Evolutionary conservation across 2,888 invertebrate genomes (phyloP), one percentile per base, ranked within the genome.

Genomic region (Anaspis maculata): DNA sequence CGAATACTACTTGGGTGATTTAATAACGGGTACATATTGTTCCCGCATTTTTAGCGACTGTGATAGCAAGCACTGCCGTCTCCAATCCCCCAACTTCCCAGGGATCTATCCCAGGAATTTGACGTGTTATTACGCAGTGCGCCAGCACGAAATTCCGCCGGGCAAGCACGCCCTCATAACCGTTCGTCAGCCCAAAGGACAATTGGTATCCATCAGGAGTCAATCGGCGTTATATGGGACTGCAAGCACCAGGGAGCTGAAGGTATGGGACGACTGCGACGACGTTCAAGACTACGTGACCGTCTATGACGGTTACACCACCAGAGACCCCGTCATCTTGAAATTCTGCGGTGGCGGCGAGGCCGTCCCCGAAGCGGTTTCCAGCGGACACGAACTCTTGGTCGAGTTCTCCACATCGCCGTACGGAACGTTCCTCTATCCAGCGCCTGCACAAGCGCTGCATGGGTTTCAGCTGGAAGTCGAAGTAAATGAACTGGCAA

Each of bases 51-150:
- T 87, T 72, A 88, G 86, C 66, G 87, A 90, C 69, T 91, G 91
- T 68, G 88, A 90, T 72, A 81, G 79, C 68, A 86, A 85, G 70
- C 78, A 80, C 53, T 91, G 91, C 69, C 79, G 87, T 57, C 73
- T 91, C 56, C 91, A 91, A 67, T 89, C 89, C 27, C 90, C 91
- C 28, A 90, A 90, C 71, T 91, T 85, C 68, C 91, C 91, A 15
- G 91, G 90, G 49, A 79, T 91, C 49, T 94, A 94, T 68, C 92
- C 92, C 3, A 76, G 92, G 48, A 92, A 92, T 67, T 77, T 94
- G 55, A 90, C 92, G 41, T 95, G 95, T 64, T 90, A 91, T 69
- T 95, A 88, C 64, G 88, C 91, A 25, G 86, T 91, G 36, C 70
- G 86, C 45, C 83, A 77, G 68, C 84, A 88, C 64, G 83, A 84